Base-by-base conservation (phyloP, 2,113 vertebrate species). In the Rhizomys pruinosus region DNA sequence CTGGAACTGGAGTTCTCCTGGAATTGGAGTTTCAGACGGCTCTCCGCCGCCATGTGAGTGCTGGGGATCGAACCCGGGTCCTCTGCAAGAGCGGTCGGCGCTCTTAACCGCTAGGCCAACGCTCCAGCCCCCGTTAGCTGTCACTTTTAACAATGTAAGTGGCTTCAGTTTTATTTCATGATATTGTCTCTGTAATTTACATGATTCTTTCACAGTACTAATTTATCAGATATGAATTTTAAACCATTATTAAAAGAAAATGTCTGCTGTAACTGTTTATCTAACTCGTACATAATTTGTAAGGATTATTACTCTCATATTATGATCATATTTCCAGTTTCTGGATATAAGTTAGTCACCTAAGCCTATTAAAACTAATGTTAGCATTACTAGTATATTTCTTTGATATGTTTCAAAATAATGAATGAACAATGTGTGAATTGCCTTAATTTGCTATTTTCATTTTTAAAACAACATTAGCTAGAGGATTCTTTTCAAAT, bases 401-500 rank as follows among this genome's bases (percentile, higher is more conserved):
- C 44, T 82, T 73, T 81, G 17, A 39, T 55, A 37, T 87, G 73
- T 87, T 57, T 61, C 63, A 87, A 81, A 87, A 74, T 86, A 23
- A 3, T 63, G 20, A 84, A 63, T 52, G 1, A 69, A 61, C 59
- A 91, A 73, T 34, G 5, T n/a, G 7, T 8, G 22, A 84, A 77
- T 68, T 90, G 52, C 39, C 86, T 81, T 25, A 52, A 59, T 37
- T 57, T 80, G 9, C 63, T 66, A 15, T 55, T 37, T 93, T 64
- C 32, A 37, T 77, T 89, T 91, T 64, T 19, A 29, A 89, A 1
- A 64, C 37, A 89, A n/a, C 12, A n/a, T 19, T 84, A 44, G 11
- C 4, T 57, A 22, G 5, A 64, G 1, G 20, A 76, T 76, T 3
- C 1, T 59, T 95, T 73, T 42, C 20, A 82, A 80, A 69, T 39